Evolutionary conservation across 2,888 invertebrate species (phyloP), one percentile per base, ranked within the genome.

Genomic region (Sinhomidia bicolor): DNA sequence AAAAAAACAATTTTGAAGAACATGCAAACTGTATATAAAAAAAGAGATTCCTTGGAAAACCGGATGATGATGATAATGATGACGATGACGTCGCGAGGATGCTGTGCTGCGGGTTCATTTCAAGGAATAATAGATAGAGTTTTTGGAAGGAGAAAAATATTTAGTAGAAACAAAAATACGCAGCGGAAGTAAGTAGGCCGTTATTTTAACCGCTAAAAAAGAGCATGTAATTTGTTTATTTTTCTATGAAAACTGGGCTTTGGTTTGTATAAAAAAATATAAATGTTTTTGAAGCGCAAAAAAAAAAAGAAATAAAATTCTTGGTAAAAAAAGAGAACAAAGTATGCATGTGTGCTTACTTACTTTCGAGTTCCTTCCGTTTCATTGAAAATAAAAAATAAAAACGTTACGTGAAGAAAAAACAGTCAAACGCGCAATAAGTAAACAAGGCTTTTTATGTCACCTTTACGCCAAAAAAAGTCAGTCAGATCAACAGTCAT

Each of bases 401-500:
- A 47, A 74, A 76, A 29, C n/a, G 54, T 76, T 76, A 76, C 29
- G 32, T 54, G 32, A 76, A 14, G n/a, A n/a, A n/a, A n/a, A n/a
- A n/a, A n/a, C n/a, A 76, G 36, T 36, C 36, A 36, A 7, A n/a
- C n/a, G n/a, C n/a, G n/a, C n/a, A 36, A 36, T 29, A 32, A 76
- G 71, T 14, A 41, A 71, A 71, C 71, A 71, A 51, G 76, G 54
- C 54, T 76, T 76, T 76, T 29, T 76, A 32, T 76, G 76, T 54
- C 76, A 76, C 76, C 76, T 76, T 76, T 76, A 71, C 44, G 71
- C 71, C 71, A 44, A 71, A 71, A 71, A 23, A 44, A 68, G 44
- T 44, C n/a, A 68, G 44, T 44, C n/a, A 65, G 65, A 32, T 14
- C 14, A 32, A 7, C 12, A 36, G 62, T 29, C 57, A 57, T 2